Conservation (phyloP, 2,797 vertebrate genomes). For the Neostethus bicornis region DNA sequence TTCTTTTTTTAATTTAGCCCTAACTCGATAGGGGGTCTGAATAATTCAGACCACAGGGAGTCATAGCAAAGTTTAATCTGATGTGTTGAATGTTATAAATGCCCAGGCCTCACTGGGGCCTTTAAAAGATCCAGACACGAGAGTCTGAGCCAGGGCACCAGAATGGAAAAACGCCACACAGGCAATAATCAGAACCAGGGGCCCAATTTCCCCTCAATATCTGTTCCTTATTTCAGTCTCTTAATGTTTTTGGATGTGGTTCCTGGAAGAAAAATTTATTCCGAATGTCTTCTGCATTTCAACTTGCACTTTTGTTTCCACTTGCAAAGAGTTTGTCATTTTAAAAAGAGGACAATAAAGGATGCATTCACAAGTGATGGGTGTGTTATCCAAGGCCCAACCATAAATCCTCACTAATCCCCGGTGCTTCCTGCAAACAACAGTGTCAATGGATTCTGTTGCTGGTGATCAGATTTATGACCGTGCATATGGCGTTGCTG, state of each 20-base stretch:
- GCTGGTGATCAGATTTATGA: constrained; percentile 75
- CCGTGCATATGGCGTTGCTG: constrained; percentile 70
- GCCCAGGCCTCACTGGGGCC: constrained; percentile 48
- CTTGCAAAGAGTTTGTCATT: constrained; percentile 41
- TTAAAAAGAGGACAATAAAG: constrained; percentile 26
- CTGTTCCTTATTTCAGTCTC: constrained; percentile 41
- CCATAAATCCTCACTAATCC: constrained; percentile 68
- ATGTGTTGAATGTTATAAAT: constrained; percentile 73
- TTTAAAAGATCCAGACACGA: constrained; percentile 63
- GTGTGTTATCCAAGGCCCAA: constrained; percentile 32
- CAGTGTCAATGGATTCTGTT: constrained; percentile 56
- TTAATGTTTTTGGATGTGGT: constrained; percentile 44
- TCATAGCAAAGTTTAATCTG: constrained; percentile 59
- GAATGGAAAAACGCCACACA: constrained; percentile 59
- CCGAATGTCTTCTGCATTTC: constrained; percentile 34
- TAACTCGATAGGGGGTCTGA: constrained; percentile 62
- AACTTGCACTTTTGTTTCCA: constrained; percentile 30
- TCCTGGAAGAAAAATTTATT: constrained; percentile 37
- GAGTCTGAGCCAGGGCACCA: constrained; percentile 54
- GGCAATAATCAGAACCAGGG: constrained; percentile 62
- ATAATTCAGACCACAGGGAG: constrained; percentile 58
- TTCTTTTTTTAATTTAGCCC: constrained; percentile 48
- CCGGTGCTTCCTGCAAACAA: constrained; percentile 68
- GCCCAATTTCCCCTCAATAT: constrained; percentile 51
- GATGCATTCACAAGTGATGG: constrained; percentile 36